phyloP scores from a whole-genome alignment of 2,797 vertebrate genomes.

The Pangasius djambal region DNA sequence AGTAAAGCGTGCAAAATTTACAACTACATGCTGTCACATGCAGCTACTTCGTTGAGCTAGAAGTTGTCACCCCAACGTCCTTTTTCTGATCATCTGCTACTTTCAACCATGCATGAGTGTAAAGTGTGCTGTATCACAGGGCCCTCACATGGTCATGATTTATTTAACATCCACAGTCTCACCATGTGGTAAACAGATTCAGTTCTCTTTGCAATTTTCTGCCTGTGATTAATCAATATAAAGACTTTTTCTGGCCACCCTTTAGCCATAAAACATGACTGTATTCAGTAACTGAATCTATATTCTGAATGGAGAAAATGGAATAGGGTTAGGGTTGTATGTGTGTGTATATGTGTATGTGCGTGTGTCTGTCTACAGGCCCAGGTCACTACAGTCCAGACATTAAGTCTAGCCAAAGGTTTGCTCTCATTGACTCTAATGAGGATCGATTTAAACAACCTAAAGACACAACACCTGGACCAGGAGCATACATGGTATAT shows the following conservation, averaged over 20 bases:
- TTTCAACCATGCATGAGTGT: background rate
- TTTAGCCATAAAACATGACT: background rate
- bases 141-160: background rate
- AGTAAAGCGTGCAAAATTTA: background rate
- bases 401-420: slow-evolving; percentile 60
- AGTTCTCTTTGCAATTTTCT: background rate
- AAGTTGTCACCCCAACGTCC: background rate
- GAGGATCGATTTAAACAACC: slow-evolving; percentile 69
- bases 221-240: background rate
- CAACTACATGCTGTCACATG: background rate
- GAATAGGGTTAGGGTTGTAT: no score
- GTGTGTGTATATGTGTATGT: background rate
- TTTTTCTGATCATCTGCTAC: background rate
- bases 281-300: no score
- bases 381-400: slow-evolving; percentile 67
- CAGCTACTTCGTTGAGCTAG: background rate
- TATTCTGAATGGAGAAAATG: background rate
- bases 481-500: slow-evolving; percentile 68
- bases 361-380: slow-evolving; percentile 56
- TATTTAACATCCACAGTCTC: background rate
- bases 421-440: slow-evolving; percentile 67
- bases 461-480: slow-evolving; percentile 65
- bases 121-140: background rate
- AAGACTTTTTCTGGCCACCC: background rate
- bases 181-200: background rate